A percentile compares a stretch with the other conserved stretches of the same genome.
Conservation (phyloP, 2,888 invertebrate genomes). For the Lycaena phlaeas region DNA sequence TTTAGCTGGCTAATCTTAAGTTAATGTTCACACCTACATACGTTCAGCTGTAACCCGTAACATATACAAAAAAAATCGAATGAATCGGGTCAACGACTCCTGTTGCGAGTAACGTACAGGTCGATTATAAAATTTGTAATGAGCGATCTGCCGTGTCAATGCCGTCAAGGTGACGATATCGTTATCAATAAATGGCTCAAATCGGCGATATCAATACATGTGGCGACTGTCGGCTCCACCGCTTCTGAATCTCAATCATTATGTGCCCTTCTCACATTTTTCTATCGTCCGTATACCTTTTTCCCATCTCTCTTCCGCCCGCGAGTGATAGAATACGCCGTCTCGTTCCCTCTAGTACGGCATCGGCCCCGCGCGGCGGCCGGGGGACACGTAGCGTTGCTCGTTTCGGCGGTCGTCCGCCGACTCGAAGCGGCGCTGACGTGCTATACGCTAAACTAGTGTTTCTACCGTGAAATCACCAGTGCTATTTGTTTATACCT, state of each 20-base stretch:
- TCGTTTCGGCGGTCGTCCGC: constrained; percentile 53
- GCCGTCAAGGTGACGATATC: background rate
- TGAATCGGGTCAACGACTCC: background rate
- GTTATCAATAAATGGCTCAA: constrained; percentile 15
- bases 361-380: constrained; percentile 33
- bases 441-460: constrained; percentile 54
- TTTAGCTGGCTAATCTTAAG: background rate
- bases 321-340: constrained; percentile 9
- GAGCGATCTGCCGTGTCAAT: background rate
- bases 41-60: no score
- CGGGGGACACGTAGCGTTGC: constrained; percentile 57
- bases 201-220: constrained; percentile 32
- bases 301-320: constrained; percentile 27
- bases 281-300: constrained; percentile 41
- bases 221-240: constrained; percentile 24
- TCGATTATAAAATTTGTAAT: constrained; percentile 1
- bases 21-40: no score
- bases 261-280: constrained; percentile 57
- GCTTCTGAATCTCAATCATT: constrained; percentile 29
- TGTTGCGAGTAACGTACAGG: background rate
- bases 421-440: constrained; percentile 67
- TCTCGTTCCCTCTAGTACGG: constrained; percentile 40
- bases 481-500: constrained; percentile 67
- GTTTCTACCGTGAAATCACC: constrained; percentile 55
- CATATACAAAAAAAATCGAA: background rate